phyloP scores from a whole-genome alignment of 1,140 invertebrate species.

The Aphis gossypii region DNA sequence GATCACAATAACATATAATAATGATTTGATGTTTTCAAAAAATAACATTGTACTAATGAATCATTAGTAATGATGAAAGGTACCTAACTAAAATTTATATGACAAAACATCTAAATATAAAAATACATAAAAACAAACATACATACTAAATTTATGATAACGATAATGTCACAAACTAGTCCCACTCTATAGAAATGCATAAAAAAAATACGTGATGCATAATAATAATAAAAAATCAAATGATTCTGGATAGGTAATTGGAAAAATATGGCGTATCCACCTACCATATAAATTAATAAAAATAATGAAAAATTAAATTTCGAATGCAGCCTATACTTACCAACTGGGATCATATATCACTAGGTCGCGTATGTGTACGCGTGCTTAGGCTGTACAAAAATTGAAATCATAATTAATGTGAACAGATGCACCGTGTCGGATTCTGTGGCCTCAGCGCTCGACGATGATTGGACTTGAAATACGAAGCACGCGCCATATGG shows the following conservation, averaged over 20 bases:
- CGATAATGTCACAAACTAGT: background rate
- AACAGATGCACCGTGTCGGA: slow-evolving; percentile 45
- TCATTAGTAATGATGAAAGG: no score
- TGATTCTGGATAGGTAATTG: background rate
- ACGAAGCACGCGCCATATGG: slow-evolving; percentile 48
- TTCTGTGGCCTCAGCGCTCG: background rate
- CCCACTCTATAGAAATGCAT: background rate
- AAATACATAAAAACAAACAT: background rate
- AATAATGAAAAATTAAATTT: background rate
- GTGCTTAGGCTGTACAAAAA: background rate
- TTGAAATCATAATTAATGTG: slow-evolving; percentile 49
- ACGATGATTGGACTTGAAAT: slow-evolving; percentile 40
- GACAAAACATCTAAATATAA: background rate
- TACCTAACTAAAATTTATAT: background rate
- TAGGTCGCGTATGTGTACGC: background rate
- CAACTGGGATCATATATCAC: slow-evolving; percentile 14
- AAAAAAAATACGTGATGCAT: background rate
- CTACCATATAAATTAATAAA: background rate
- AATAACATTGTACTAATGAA: no score
- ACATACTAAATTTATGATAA: background rate
- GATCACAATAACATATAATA: no score
- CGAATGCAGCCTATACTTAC: background rate
- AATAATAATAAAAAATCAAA: background rate
- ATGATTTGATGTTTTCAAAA: no score
- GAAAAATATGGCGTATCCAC: background rate